Evolutionary conservation across 2,113 vertebrate genomes (phyloP), one percentile per base, ranked within the genome.

Genomic region (Hystrix cristata): DNA sequence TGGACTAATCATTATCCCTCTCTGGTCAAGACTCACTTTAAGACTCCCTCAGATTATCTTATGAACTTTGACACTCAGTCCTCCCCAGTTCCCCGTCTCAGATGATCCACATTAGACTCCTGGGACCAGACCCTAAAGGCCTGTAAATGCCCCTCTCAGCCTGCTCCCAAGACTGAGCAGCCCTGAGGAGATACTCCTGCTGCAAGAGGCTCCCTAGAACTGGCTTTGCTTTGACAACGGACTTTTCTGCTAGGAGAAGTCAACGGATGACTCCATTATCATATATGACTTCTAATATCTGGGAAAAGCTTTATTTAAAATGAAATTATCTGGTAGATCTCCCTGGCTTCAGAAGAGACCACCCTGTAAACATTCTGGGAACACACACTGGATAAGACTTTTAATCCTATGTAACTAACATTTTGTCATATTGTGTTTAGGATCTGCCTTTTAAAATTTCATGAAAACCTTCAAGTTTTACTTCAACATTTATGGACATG

Each of bases 391-490:
- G 23, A 13, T 38, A 51, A 83, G 31, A 15, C 34, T 83, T 96
- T 83, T n/a, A 76, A 83, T 86, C 88, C 25, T 57, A 13, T 27
- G 21, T n/a, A 43, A 31, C 1, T n/a, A 43, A 31, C 1, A 12
- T 60, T 72, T 88, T 64, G 38, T 86, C 34, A 25, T 69, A 48
- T 21, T 15, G 29, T 43, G 7, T 74, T 76, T 48, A 59, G 53
- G 53, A 62, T 18, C 6, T 69, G 5, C 34, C 1, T 29, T 81
- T 95, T 78, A 55, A 65, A 94, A 79, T 53, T 62, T 81, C 15
- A 57, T 57, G 83, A 64, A 76, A 82, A 62, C 31, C n/a, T 80
- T 87, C 29, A 90, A 78, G 69, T 93, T 90, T 93, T 65, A 84
- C 14, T 57, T 79, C 72, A 87, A 21, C n/a, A 59, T 69, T 89